Evolutionary conservation across 2,113 vertebrate genomes (phyloP).

Genomic region (Eidolon helvum): DNA sequence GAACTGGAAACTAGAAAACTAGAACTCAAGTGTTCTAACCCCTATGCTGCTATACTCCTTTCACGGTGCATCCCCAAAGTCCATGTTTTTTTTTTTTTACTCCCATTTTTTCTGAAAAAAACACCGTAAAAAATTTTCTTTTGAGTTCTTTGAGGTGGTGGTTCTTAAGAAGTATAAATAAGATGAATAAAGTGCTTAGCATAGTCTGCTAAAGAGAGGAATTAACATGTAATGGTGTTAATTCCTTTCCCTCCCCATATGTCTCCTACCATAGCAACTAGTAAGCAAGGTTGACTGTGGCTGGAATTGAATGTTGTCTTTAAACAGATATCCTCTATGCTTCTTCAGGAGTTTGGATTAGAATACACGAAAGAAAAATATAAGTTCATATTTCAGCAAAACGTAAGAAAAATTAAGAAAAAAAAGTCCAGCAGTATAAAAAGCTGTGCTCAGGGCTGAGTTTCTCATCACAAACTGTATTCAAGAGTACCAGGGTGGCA

Average conservation of each 20-base stretch:
- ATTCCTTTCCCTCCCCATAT: background rate
- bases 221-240: too few relatives aligned
- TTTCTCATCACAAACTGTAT: background rate
- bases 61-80: too few relatives aligned
- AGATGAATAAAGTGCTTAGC: background rate
- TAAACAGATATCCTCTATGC: background rate
- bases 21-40: background rate
- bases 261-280: background rate
- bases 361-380: background rate
- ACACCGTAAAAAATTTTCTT: too few relatives aligned
- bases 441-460: background rate
- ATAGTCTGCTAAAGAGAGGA: background rate
- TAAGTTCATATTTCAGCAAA: background rate
- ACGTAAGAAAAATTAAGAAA: background rate
- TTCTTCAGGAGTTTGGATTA: background rate
- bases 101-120: too few relatives aligned
- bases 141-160: background rate
- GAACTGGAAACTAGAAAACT: background rate
- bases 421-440: background rate
- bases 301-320: background rate
- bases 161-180: background rate
- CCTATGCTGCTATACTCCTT: fast-evolving
- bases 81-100: background rate
- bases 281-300: background rate
- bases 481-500: background rate